A percentile compares a stretch with the other conserved stretches of the same genome.
Evolutionary conservation across 2,888 invertebrate genomes (phyloP).

Genomic region (Diarsia dahlii): DNA sequence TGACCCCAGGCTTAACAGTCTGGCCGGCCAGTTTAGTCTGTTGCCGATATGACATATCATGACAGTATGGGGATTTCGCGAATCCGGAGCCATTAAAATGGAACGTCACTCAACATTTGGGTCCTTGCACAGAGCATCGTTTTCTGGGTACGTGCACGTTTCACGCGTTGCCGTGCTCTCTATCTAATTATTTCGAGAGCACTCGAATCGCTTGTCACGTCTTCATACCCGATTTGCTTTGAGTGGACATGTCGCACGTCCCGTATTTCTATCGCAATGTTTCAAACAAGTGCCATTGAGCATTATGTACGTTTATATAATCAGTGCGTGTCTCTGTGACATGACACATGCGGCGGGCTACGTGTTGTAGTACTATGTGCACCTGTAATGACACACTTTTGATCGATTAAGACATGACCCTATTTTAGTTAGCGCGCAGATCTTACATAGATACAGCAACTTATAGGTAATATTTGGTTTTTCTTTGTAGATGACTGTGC

Average conservation of each 20-base stretch:
- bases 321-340: constrained; percentile 50
- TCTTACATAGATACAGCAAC: constrained; percentile 30
- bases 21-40: neutral
- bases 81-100: constrained; percentile 9
- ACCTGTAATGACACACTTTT: constrained; percentile 69
- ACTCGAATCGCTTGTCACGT: constrained; percentile 39
- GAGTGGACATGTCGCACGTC: constrained; percentile 29
- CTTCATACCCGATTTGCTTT: constrained; percentile 18
- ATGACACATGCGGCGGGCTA: constrained; percentile 51
- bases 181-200: constrained; percentile 8
- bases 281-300: constrained; percentile 47
- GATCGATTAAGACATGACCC: constrained; percentile 66
- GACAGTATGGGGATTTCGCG: neutral
- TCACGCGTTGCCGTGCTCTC: constrained; percentile 4
- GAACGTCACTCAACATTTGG: constrained; percentile 15
- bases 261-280: constrained; percentile 50
- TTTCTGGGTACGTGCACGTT: constrained; percentile 2
- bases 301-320: constrained; percentile 73
- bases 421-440: constrained; percentile 44
- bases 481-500: constrained; percentile 4
- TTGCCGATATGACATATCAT: neutral
- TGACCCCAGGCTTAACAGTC: neutral
- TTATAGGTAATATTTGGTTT: constrained; percentile 30
- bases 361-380: constrained; percentile 27
- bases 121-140: neutral